Evolutionary conservation across 1,140 invertebrate genomes (phyloP).

Genomic region (Zophobas atratus): DNA sequence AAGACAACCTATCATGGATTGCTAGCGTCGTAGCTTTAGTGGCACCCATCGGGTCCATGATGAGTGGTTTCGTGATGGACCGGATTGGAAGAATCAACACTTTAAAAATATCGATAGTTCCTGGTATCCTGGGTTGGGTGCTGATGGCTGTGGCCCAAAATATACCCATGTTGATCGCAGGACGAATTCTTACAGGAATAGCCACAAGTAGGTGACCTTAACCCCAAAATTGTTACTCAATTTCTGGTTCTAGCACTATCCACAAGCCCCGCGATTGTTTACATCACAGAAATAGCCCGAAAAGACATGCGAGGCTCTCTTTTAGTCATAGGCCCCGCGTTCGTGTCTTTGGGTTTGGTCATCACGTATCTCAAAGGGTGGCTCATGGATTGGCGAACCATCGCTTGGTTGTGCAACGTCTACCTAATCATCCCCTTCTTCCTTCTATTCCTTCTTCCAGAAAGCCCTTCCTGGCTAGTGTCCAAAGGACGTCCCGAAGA

Average conservation of each 20-base stretch:
- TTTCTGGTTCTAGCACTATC: conserved; percentile 68
- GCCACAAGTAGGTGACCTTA: conserved; percentile 66
- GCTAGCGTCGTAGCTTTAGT: conserved; percentile 73
- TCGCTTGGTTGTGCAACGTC: conserved; percentile 71
- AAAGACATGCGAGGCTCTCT: conserved; percentile 74
- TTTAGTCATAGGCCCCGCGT: conserved; percentile 56
- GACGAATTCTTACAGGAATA: conserved; percentile 77
- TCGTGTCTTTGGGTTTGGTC: conserved; percentile 68
- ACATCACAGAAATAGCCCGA: conserved; percentile 75
- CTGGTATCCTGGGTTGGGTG: conserved; percentile 76
- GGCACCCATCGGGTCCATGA: conserved; percentile 72
- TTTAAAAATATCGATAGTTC: conserved; percentile 74
- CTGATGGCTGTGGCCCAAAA: conserved; percentile 72
- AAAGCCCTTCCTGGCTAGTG: conserved; percentile 77
- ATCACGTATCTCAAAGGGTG: conserved; percentile 73
- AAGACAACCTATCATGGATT: conserved; percentile 69
- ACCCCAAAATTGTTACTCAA: background rate
- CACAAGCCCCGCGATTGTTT: conserved; percentile 75
- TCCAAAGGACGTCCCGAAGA: conserved; percentile 70
- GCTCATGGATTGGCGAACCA: conserved; percentile 71
- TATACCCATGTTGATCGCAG: conserved; percentile 71
- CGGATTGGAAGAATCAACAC: conserved; percentile 75
- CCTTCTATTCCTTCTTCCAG: conserved; percentile 74
- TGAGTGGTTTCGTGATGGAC: conserved; percentile 75
- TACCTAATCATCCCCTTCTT: conserved; percentile 71